Base-by-base conservation (phyloP, 23 tunicate species). In the Ascidia mentula region DNA sequence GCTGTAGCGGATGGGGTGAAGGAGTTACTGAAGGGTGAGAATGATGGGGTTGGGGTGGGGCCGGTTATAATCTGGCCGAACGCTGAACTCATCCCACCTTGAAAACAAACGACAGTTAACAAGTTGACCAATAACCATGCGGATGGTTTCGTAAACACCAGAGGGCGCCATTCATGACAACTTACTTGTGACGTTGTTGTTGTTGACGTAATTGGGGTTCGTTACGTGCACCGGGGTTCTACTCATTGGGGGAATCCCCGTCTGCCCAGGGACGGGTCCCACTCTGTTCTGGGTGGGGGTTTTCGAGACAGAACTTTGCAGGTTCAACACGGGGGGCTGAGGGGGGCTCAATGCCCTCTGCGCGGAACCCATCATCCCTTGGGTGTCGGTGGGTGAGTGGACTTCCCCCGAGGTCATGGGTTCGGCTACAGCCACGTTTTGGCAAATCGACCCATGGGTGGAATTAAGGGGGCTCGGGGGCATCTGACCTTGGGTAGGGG, bases 11-110 rank as follows among this genome's bases (percentile, higher is more conserved):
- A 69, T 32, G 89, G 89, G 32, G 89, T 85, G 60, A 85, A 85
- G 18, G 89, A 85, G 78, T 75, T 78, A 37, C 79, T 85, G 59
- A 85, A 85, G 31, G 89, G 89, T 12, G 89, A 85, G 74, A 77
- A 85, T 6, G 89, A 77, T 1, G 89, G 82, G 7, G 89, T 46
- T 0, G 38, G 61, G 0, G 80, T 75, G 38, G 87, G 81, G 59
- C 34, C 78, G 5, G 74, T 30, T 6, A 70, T 70, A 36, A 70
- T 70, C 32, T 5, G 39, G 13, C 74, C 35, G 13, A 70, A 70
- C 22, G 74, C 24, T 6, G 65, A 53, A 53, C 65, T 28, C 5
- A 70, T 70, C 24, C 38, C 38, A 4, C 36, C 74, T 70, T 30
- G 32, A 70, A 20, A 53, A 53, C 7, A 53, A 20, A 26, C 22